phyloP scores from a whole-genome alignment of 1,140 invertebrate genomes.

The Aethina tumida region DNA sequence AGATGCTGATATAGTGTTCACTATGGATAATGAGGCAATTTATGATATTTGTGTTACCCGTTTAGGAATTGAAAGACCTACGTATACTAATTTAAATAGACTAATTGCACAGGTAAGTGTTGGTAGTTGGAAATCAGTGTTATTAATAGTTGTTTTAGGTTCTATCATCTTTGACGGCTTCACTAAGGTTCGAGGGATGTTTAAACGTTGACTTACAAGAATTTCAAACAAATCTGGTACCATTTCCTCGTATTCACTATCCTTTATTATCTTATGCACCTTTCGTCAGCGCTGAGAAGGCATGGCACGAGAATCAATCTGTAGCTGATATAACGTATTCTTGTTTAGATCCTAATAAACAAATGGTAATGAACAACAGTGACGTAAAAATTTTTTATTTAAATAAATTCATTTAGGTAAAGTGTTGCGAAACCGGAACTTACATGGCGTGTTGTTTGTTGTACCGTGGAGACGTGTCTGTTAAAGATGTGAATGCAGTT shows the following conservation, averaged over 20 bases:
- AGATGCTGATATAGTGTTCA: conserved; percentile 69
- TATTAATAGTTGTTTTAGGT: too few relatives aligned
- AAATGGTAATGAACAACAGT: too few relatives aligned
- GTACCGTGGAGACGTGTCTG: conserved; percentile 48
- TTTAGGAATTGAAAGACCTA: conserved; percentile 61
- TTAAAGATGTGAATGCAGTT: conserved; percentile 54
- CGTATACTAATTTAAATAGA: conserved; percentile 73
- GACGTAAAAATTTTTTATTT: too few relatives aligned
- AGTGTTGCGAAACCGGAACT: conserved; percentile 45
- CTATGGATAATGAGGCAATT: conserved; percentile 80
- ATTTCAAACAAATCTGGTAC: conserved; percentile 56
- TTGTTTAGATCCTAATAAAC: conserved; percentile 45
- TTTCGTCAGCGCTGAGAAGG: conserved; percentile 46
- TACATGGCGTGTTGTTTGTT: conserved; percentile 64
- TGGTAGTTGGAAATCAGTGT: too few relatives aligned
- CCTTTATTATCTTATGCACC: conserved; percentile 57
- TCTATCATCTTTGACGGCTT: too few relatives aligned
- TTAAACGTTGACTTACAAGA: conserved; percentile 61
- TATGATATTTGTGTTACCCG: conserved; percentile 69
- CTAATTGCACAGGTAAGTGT: conserved; percentile 58
- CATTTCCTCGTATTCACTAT: conserved; percentile 62
- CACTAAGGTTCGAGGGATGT: conserved; percentile 60
- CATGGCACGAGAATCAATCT: conserved; percentile 44
- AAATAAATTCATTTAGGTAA: too few relatives aligned
- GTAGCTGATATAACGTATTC: conserved; percentile 43